These are phyloP conservation scores for Protonibea diacanthus DNA, from an alignment of 2,797 vertebrate genomes.

Conservation along the genomic window DNA sequence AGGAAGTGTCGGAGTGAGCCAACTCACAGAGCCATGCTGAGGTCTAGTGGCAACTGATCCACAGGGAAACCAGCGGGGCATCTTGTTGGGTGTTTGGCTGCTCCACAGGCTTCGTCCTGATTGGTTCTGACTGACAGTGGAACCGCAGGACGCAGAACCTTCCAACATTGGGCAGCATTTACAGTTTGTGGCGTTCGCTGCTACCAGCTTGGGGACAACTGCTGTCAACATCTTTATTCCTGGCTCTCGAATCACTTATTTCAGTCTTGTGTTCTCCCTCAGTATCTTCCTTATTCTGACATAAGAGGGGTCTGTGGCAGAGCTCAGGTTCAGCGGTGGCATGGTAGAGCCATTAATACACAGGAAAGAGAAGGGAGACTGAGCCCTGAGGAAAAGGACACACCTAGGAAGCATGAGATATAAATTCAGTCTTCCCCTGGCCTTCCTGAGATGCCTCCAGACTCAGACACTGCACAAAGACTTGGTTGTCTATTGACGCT, in stretches of 20 bases:
- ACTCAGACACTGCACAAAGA: slow-evolving; percentile 45
- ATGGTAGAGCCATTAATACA: slow-evolving; percentile 76
- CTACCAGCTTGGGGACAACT: slow-evolving; percentile 26
- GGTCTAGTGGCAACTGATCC: slow-evolving; percentile 26
- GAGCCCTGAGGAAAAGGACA: slow-evolving; percentile 51
- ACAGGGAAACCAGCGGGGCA: slow-evolving; percentile 23
- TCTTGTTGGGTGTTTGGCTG: slow-evolving; percentile 19
- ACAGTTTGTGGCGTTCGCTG: slow-evolving; percentile 48
- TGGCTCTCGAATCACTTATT: slow-evolving; percentile 10
- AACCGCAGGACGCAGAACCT: slow-evolving; percentile 25
- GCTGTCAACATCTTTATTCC: slow-evolving; percentile 56
- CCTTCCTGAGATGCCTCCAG: slow-evolving; percentile 34
- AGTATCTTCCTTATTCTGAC: slow-evolving; percentile 15
- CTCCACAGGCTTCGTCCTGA: slow-evolving; percentile 10
- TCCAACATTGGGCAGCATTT: slow-evolving; percentile 32
- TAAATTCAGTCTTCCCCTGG: slow-evolving; percentile 51
- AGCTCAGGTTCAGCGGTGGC: slow-evolving; percentile 58
- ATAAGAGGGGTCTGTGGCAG: slow-evolving; percentile 45
- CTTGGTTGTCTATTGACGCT: slow-evolving; percentile 37
- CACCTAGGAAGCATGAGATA: slow-evolving; percentile 55
- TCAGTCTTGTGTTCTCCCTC: slow-evolving; percentile 21
- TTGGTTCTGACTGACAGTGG: slow-evolving; percentile 48
- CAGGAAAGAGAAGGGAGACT: slow-evolving; percentile 29
- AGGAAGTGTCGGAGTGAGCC: slow-evolving; percentile 40
- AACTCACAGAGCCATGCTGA: slow-evolving; percentile 33